Base-by-base conservation (phyloP, 2,888 invertebrate species). In the Agrochola circellaris region DNA sequence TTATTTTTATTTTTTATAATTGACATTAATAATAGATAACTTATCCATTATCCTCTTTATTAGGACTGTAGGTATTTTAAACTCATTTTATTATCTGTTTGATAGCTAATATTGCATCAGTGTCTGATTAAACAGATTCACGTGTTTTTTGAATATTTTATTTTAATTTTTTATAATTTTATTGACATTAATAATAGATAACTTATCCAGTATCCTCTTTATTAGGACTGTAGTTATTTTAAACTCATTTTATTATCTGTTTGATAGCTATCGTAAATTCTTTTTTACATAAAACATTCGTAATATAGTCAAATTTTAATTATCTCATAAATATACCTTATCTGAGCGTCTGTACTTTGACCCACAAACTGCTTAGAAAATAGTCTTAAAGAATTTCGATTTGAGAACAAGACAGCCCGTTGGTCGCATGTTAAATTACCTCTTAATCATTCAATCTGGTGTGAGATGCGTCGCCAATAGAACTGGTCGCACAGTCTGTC, bases 381-480 rank as follows among this genome's bases (percentile, higher is more conserved):
- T 62, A 17, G 11, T 60, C 20, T 54, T 64, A 17, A 30, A 68
- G n/a, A 64, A 77, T 75, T n/a, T 72, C 34, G 54, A 69, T 65
- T 76, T 68, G 62, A 83, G 65, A 64, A 78, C 70, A 66, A 69
- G 74, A 56, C 48, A 61, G 56, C 67, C 73, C 61, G 64, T 38
- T 69, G 60, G 70, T 75, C 61, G 79, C 58, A 73, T 82, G 70
- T 79, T 81, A 78, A 87, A 85, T 82, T 79, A 79, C 75, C 45
- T 79, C 83, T 81, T 84, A 81, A 84, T 88, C 86, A 86, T 87
- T 86, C 85, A 86, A 87, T 87, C 77, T 83, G 77, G 81, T 76
- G 74, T 79, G 85, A 80, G 79, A 79, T 81, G 75, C 82, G 67
- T 73, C 78, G 75, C 72, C 85, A 81, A 86, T 86, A 79, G 62